These are phyloP conservation scores for Mythimna vitellina DNA, from an alignment of 2,888 invertebrate genomes.

Conservation along the genomic window DNA sequence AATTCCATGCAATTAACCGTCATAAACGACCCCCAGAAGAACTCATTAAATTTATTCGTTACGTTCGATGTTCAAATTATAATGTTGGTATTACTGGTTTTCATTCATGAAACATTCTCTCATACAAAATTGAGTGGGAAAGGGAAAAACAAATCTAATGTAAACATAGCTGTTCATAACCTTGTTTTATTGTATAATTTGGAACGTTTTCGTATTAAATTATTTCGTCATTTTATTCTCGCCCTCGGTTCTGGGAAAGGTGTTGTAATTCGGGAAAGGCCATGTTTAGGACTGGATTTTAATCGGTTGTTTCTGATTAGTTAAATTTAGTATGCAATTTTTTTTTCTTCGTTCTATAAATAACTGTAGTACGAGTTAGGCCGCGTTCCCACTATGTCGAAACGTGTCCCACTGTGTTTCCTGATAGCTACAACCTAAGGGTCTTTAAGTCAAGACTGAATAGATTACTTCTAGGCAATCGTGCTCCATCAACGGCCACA, in stretches of 20 bases:
- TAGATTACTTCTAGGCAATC: too few relatives aligned
- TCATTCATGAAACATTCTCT: conserved; percentile 38
- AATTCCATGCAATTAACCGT: conserved; percentile 3
- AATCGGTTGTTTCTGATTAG: background rate
- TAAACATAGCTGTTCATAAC: conserved; percentile 21
- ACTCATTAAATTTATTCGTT: conserved; percentile 43
- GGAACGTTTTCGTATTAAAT: background rate
- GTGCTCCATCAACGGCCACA: too few relatives aligned
- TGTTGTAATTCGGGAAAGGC: background rate
- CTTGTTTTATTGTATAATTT: conserved; percentile 21
- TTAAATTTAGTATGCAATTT: background rate
- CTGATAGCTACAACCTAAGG: too few relatives aligned
- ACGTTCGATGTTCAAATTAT: conserved; percentile 16
- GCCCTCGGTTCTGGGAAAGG: background rate
- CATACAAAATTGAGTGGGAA: conserved; percentile 12
- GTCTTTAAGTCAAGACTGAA: too few relatives aligned
- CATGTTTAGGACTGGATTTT: background rate
- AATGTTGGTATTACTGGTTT: conserved; percentile 26
- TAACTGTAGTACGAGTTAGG: too few relatives aligned
- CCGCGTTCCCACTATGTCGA: too few relatives aligned
- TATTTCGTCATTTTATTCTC: conserved; percentile 7
- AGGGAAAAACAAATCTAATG: conserved; percentile 22
- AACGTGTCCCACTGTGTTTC: too few relatives aligned
- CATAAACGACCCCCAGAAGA: conserved; percentile 5
- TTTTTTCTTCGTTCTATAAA: background rate